These are phyloP conservation scores for Alcedo quadribrachys DNA, from an alignment of 2,797 vertebrate genomes.

Conservation along the genomic window DNA sequence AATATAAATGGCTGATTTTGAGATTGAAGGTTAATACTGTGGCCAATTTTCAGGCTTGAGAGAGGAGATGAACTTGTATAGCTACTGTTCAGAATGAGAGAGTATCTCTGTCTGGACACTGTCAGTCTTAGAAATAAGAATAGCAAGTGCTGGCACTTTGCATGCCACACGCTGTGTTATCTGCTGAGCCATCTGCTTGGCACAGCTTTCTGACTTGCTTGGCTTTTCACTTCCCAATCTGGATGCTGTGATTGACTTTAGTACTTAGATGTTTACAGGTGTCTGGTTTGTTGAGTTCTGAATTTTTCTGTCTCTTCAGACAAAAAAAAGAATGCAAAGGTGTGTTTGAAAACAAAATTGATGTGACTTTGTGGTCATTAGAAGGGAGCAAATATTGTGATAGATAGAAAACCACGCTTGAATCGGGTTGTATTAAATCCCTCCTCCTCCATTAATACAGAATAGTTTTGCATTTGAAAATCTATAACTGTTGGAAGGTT, in stretches of 20 bases:
- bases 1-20: not conserved
- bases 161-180: not conserved
- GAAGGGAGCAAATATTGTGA: not conserved
- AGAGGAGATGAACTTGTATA: not conserved
- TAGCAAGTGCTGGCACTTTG: not conserved
- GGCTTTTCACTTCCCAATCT: not conserved
- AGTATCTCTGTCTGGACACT: not conserved
- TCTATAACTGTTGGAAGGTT: not conserved
- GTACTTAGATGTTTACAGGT: not conserved
- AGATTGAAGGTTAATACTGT: not conserved
- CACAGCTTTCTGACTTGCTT: not conserved
- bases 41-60: not conserved
- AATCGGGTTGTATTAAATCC: not conserved
- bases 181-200: constrained; percentile 24
- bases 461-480: not conserved
- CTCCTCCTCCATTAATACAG: not conserved
- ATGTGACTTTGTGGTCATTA: not conserved
- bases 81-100: not conserved
- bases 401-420: not conserved
- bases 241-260: not conserved
- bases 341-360: not conserved
- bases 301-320: not conserved
- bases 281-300: not conserved
- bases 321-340: not conserved
- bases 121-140: not conserved